These are phyloP conservation scores for Chascanopsetta lugubris DNA, from an alignment of 2,113 vertebrate genomes.

Conservation along the genomic window DNA sequence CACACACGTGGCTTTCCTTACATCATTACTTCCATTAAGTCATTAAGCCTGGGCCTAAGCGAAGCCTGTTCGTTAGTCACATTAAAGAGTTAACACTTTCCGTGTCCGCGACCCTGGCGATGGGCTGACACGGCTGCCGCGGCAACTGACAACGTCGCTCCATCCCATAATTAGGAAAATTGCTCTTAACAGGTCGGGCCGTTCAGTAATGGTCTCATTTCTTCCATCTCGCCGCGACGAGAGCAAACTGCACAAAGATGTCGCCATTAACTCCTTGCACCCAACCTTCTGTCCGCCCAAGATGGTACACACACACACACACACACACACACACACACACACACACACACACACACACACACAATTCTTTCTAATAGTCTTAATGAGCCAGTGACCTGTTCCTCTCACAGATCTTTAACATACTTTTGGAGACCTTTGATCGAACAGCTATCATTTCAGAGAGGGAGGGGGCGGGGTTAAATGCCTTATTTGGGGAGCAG, in stretches of 20 bases:
- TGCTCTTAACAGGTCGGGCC: constrained; percentile 82
- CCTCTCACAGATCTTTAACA: constrained; percentile 84
- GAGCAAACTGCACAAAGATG: constrained; percentile 90
- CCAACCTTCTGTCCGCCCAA: constrained; percentile 79
- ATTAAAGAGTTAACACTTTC: constrained; percentile 79
- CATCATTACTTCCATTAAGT: constrained; percentile 80
- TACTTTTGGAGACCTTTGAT: constrained; percentile 88
- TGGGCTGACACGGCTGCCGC: constrained; percentile 80
- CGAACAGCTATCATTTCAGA: constrained; percentile 83
- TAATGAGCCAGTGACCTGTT: constrained; percentile 85
- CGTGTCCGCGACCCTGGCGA: constrained; percentile 70
- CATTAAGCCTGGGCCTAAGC: constrained; percentile 69
- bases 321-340: background rate
- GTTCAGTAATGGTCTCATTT: constrained; percentile 88
- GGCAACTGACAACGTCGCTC: constrained; percentile 80
- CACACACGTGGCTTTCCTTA: constrained; percentile 75
- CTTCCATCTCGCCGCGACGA: constrained; percentile 84
- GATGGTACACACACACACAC: background rate
- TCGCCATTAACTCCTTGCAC: constrained; percentile 85
- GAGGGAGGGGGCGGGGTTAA: too few species aligned
- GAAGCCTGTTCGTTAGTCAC: constrained; percentile 67
- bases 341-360: constrained; percentile 7
- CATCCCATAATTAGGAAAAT: constrained; percentile 92
- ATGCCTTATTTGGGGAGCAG: constrained; percentile 2
- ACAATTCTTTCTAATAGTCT: constrained; percentile 77